Evolutionary conservation across 2,888 invertebrate species (phyloP), one percentile per base, ranked within the genome.

Genomic region (Chymomyza caudatula): DNA sequence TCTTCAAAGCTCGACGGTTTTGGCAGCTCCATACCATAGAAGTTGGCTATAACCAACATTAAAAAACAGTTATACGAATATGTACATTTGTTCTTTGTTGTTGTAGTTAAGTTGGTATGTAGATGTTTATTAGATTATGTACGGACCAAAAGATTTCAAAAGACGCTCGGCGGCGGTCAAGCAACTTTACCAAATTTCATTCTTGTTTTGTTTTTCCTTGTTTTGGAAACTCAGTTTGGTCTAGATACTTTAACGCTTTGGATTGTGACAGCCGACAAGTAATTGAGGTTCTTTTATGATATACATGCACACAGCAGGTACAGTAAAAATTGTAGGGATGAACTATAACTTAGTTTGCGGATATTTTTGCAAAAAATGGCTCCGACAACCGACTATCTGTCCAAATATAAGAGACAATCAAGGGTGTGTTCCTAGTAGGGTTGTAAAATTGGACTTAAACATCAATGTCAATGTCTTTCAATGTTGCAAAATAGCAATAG

Each of bases 241-340:
- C 47, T 47, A 47, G n/a, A 47, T 47, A 47, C n/a, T 47, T 47
- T 47, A 37, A 19, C 47, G 47, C 47, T 47, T 47, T 47, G 15
- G 47, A 47, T 47, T 47, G 47, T 47, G 47, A 15, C n/a, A 47
- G 47, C 47, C 15, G n/a, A 47, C n/a, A 13, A 13, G 47, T 47
- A 17, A 13, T 37, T 37, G 29, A 37, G 29, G 11, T 11, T 37
- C 1, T 37, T 37, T 37, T 37, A 37, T 37, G 29, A 37, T 37
- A 37, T 37, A 11, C 11, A 37, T 11, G n/a, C n/a, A 37, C 29
- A 37, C 11, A 11, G 29, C 2, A 37, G 29, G 29, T 37, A 37
- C 29, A 37, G 29, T 37, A 11, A 37, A 37, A 8, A 37, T 11
- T 37, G 29, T 11, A 37, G 8, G 29, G 11, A 37, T 37, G 29